These are phyloP conservation scores for Hormiphora californensis DNA, from an alignment of 37 sponge, comb jelly and placozoan species.

Conservation along the genomic window DNA sequence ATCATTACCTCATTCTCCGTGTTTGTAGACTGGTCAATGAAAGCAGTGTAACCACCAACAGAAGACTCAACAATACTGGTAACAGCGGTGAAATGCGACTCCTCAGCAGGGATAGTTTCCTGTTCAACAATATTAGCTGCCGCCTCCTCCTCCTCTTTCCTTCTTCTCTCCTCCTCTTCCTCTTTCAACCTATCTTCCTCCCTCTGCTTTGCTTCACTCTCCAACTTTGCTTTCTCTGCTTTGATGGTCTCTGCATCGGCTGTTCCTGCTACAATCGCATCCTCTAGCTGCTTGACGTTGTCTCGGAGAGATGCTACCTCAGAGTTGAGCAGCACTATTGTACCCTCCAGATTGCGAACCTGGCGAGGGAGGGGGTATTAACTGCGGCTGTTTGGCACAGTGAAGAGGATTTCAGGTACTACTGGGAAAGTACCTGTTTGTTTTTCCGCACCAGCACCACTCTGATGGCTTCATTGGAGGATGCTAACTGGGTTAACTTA, in stretches of 20 bases:
- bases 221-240: too few relatives aligned
- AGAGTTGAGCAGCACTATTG: slow-evolving; percentile 8
- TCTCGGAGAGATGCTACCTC: neutral
- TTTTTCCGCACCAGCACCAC: slow-evolving; percentile 43
- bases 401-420: too few relatives aligned
- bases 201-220: neutral
- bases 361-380: too few relatives aligned
- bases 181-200: neutral
- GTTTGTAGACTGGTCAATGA: slow-evolving; percentile 16
- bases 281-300: neutral
- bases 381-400: too few relatives aligned
- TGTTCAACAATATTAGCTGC: too few relatives aligned
- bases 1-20: slow-evolving; percentile 49
- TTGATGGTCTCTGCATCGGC: slow-evolving; percentile 6
- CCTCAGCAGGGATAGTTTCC: too few relatives aligned
- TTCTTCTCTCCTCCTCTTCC: neutral
- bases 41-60: too few relatives aligned
- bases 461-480: slow-evolving; percentile 33
- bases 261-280: slow-evolving; percentile 17
- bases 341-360: slow-evolving; percentile 7
- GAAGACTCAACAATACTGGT: too few relatives aligned
- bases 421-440: too few relatives aligned
- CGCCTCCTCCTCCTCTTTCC: too few relatives aligned
- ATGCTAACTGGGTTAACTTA: neutral
- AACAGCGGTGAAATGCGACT: too few relatives aligned